Percentiles rank a stretch among this genome's conserved stretches.
phyloP scores from a whole-genome alignment of 2,797 vertebrate genomes.

The Sebastes melanostomus region DNA sequence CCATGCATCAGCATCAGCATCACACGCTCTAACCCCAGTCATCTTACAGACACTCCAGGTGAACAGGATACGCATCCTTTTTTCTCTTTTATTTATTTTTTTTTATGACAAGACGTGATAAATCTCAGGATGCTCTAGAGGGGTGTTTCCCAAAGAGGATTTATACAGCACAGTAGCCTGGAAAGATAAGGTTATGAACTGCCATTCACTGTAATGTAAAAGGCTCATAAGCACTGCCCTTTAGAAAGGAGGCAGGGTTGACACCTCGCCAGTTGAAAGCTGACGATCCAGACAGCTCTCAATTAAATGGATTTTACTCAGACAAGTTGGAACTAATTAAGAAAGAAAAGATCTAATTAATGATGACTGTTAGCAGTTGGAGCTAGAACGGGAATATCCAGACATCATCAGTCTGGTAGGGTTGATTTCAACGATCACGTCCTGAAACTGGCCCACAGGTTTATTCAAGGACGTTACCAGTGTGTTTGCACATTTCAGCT shows the following conservation, averaged over 20 bases:
- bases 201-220: constrained; percentile 52
- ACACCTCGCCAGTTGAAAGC: constrained; percentile 18
- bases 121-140: constrained; percentile 44
- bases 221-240: constrained; percentile 16
- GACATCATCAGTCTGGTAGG: background rate
- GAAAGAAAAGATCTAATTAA: constrained; percentile 27
- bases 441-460: background rate
- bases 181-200: constrained; percentile 64
- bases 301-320: background rate
- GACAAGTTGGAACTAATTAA: constrained; percentile 29
- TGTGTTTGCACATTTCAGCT: background rate
- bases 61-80: constrained; percentile 45
- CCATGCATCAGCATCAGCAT: constrained; percentile 34
- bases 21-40: constrained; percentile 56
- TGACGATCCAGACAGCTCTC: constrained; percentile 18
- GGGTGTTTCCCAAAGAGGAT: constrained; percentile 50
- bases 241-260: constrained; percentile 18
- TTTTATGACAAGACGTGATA: constrained; percentile 58
- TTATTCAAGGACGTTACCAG: background rate
- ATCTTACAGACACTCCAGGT: constrained; percentile 54
- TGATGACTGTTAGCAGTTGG: background rate
- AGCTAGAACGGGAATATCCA: background rate
- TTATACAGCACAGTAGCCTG: constrained; percentile 35
- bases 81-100: background rate
- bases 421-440: constrained; percentile 1